phyloP scores from a whole-genome alignment of 2,888 invertebrate species.

The Serrognathus titanus region DNA sequence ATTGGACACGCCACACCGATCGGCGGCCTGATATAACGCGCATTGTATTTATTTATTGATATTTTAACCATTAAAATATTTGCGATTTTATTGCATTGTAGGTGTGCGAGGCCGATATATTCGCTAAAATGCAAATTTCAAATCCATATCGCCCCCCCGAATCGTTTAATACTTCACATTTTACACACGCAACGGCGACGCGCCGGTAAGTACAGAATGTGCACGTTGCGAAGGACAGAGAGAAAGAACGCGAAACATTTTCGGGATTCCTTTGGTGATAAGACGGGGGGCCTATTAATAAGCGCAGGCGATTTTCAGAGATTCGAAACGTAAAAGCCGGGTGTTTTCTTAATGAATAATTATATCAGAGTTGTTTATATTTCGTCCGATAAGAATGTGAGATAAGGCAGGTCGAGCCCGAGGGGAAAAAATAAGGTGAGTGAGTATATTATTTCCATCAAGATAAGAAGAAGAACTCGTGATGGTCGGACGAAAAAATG shows the following conservation, averaged over 20 bases:
- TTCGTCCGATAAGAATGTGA: conserved; percentile 17
- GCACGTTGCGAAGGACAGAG: neutral
- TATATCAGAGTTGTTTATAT: conserved; percentile 34
- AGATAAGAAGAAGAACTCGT: neutral
- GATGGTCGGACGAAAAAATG: neutral
- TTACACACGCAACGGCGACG: neutral
- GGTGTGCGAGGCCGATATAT: conserved; percentile 1
- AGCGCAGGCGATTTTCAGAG: neutral
- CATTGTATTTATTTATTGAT: conserved; percentile 22
- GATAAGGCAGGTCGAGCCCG: conserved; percentile 4
- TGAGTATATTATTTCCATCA: neutral
- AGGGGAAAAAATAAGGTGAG: neutral
- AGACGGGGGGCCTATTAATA: no score
- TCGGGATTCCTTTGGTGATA: neutral
- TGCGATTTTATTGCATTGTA: conserved; percentile 15
- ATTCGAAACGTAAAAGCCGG: conserved; percentile 25
- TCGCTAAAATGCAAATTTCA: neutral
- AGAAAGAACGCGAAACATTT: neutral
- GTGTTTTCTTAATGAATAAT: conserved; percentile 37
- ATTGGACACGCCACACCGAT: conserved; percentile 15
- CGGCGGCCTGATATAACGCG: conserved; percentile 18
- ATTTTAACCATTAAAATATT: conserved; percentile 26
- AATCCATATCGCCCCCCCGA: neutral
- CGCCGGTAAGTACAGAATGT: neutral
- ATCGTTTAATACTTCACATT: neutral